Base-by-base conservation (phyloP, 2,888 invertebrate genomes). In the Agrilus biguttatus region DNA sequence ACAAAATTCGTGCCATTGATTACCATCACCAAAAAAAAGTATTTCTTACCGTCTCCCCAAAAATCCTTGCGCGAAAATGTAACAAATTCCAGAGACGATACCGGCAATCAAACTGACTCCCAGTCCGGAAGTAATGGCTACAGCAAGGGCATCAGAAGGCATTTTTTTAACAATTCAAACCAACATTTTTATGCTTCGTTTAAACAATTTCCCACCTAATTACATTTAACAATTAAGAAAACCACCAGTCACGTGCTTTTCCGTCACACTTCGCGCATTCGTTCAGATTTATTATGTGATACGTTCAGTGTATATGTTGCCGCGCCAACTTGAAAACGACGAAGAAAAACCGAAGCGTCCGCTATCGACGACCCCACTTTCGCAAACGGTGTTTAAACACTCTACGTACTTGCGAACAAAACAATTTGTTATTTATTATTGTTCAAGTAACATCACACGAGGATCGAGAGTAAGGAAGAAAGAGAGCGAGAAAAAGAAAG, bases 41-140 rank as follows among this genome's bases (percentile, higher is more conserved):
- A 5, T 8, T 14, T 12, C 74, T 72, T 65, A 78, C 77, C 69
- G 71, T 41, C 68, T 68, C 61, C 72, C 69, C 8, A 66, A 53
- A 41, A 75, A 51, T 51, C 74, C 73, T 51, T 72, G 72, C 14
- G 75, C 68, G 49, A 77, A 60, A 41, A 79, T 65, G 54, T 78
- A 80, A 62, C 77, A 80, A 23, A 81, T 75, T 33, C 80, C 80
- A 7, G 80, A 79, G 23, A 80, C 71, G 47, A 81, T 70, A 8
- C 80, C 80, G n/a, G 77, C 79, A 39, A 78, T 62, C 38, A 81
- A 69, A 32, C 78, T 77, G 34, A 81, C 65, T 53, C 79, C 78
- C 48, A 79, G 67, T 7, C 78, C 75, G 1, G 78, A 70, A 8
- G 75, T 69, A 41, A 70, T 59, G 43, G 65, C 63, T 53, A 79